Evolutionary conservation across 2,888 invertebrate species (phyloP).

Genomic region (Octodonta nipae): DNA sequence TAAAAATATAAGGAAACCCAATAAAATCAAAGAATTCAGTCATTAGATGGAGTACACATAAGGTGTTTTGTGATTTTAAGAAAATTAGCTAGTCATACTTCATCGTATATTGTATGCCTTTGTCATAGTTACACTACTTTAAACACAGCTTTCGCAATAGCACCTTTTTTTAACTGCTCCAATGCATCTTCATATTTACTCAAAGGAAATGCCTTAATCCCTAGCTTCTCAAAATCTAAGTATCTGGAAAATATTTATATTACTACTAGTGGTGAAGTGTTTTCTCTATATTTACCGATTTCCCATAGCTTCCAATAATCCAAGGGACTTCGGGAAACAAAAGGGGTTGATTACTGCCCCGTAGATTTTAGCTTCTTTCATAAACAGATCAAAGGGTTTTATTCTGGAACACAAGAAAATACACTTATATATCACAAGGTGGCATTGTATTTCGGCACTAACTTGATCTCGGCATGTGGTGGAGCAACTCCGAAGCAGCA

Average conservation of each 20-base stretch:
- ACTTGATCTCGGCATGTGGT: conserved; percentile 37
- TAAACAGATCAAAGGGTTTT: conserved; percentile 46
- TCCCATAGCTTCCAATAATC: conserved; percentile 50
- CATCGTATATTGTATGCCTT: too few relatives aligned
- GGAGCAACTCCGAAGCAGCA: conserved; percentile 56
- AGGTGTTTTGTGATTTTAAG: too few relatives aligned
- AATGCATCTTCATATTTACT: conserved; percentile 43
- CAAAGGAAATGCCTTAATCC: conserved; percentile 43
- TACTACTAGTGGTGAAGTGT: conserved; percentile 1
- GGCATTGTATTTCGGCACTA: conserved; percentile 5
- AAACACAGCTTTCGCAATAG: conserved; percentile 49
- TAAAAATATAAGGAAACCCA: too few relatives aligned
- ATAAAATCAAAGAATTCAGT: too few relatives aligned
- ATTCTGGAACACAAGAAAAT: conserved; percentile 35
- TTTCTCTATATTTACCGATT: conserved; percentile 18
- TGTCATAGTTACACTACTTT: conserved; percentile 32
- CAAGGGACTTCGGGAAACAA: conserved; percentile 50
- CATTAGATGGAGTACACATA: too few relatives aligned
- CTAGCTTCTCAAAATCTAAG: conserved; percentile 45
- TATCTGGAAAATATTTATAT: conserved; percentile 41
- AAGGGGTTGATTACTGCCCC: conserved; percentile 57
- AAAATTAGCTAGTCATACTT: too few relatives aligned
- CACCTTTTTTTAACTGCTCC: conserved; percentile 40
- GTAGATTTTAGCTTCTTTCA: conserved; percentile 49
- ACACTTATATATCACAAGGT: background rate